phyloP scores from a whole-genome alignment of 2,113 vertebrate genomes.

The Chamaea fasciata region DNA sequence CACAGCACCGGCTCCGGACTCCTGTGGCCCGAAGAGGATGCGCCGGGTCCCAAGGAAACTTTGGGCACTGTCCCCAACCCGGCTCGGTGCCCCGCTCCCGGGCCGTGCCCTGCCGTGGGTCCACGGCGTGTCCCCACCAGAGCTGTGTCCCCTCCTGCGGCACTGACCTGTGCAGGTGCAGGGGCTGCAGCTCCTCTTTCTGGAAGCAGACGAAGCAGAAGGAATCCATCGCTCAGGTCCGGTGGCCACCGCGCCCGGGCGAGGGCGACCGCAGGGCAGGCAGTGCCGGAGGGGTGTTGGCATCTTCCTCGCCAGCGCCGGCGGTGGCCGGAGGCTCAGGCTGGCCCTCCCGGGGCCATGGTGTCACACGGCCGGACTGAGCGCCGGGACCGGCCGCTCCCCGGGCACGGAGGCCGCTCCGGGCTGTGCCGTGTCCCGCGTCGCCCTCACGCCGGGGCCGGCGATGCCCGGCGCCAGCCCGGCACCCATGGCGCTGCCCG shows the following conservation, averaged over 20 bases:
- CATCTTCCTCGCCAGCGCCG: background rate
- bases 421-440: background rate
- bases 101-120: accelerated
- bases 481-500: background rate
- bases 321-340: background rate
- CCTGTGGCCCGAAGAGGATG: background rate
- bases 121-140: accelerated
- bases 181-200: conserved; percentile 70
- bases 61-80: accelerated
- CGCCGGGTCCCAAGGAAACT: background rate
- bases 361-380: background rate
- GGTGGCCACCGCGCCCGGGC: background rate
- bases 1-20: accelerated
- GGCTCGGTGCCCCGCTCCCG: accelerated
- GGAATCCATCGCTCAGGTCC: conserved; percentile 49
- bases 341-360: background rate
- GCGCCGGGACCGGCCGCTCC: background rate
- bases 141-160: accelerated
- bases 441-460: accelerated
- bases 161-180: conserved; percentile 74
- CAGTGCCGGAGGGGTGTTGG: background rate
- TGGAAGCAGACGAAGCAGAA: conserved; percentile 78
- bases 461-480: accelerated
- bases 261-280: conserved; percentile 16
- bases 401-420: accelerated